Percentiles rank a stretch among this genome's conserved stretches.
These are phyloP conservation scores for Indri indri DNA, from an alignment of 2,113 vertebrate species.

Conservation along the genomic window DNA sequence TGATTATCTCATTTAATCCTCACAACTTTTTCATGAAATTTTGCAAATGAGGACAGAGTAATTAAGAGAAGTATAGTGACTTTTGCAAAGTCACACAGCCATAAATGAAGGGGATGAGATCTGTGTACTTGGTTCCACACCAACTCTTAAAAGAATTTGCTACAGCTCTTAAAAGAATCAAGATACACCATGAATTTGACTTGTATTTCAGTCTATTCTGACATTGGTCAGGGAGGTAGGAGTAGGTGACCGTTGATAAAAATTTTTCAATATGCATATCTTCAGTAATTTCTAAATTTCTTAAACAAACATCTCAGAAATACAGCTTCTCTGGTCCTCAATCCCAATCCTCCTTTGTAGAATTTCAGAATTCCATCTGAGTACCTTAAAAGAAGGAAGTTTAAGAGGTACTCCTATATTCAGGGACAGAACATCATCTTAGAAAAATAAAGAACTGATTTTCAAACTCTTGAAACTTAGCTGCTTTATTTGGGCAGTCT, in stretches of 20 bases:
- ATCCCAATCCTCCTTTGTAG: neutral
- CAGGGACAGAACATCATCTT: neutral
- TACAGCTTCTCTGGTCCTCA: neutral
- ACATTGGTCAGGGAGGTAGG: neutral
- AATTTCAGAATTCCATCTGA: neutral
- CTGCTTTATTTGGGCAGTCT: neutral
- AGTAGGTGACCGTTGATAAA: neutral
- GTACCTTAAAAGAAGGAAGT: neutral
- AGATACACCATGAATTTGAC: neutral
- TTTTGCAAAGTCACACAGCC: neutral
- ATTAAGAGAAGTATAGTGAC: neutral
- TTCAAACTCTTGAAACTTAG: neutral
- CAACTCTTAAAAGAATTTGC: slow-evolving; percentile 17
- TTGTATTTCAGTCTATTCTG: neutral
- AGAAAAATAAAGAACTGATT: neutral
- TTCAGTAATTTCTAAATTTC: neutral
- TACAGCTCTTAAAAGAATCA: neutral
- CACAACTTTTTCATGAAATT: neutral
- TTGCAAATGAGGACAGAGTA: neutral
- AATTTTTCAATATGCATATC: neutral
- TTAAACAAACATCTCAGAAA: neutral
- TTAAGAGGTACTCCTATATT: neutral
- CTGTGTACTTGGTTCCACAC: neutral
- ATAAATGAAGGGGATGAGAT: neutral
- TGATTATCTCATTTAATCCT: neutral